Evolutionary conservation across 2,888 invertebrate species (phyloP), one percentile per base, ranked within the genome.

Genomic region (Apotomis turbidana): DNA sequence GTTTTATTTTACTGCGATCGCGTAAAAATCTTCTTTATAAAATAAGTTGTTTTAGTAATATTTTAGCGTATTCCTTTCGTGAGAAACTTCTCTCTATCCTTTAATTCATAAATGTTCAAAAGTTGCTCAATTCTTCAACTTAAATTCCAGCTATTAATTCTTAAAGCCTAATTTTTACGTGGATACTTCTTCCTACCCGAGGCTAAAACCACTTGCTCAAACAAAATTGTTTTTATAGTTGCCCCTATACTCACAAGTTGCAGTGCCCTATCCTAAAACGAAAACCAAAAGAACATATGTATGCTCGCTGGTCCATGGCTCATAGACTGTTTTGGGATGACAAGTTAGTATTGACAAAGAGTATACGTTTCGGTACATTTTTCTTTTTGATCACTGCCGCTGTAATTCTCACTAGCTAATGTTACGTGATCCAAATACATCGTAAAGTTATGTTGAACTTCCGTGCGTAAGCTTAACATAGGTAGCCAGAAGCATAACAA

Each of bases 191-290:
- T 71, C 67, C 67, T 44, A 70, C 51, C 51, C 52, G 69, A 75
- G 66, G 78, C 75, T 76, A 79, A 78, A 86, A 87, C 78, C 88
- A 88, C 79, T 87, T 89, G 88, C 72, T 57, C 85, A 89, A 89
- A 89, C 84, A 90, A 66, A 60, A 76, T 74, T 78, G 79, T 81
- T 85, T 82, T 85, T 84, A 87, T 85, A 85, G 83, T 81, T 79
- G 80, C 80, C 80, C 83, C 83, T 84, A 84, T 81, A 83, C 86
- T 79, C 78, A 76, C 74, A 74, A 76, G 12, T 36, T 75, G 76
- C 76, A 75, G 70, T 70, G 76, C 74, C 70, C 6, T 58, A 38
- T 58, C 10, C 58, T 38, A 38, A 12, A 10, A 57, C 5, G 38
- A 5, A n/a, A 58, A 3, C 5, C 66, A 57, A 44, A 57, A 64